Evolutionary conservation across 2,113 vertebrate species (phyloP), one percentile per base, ranked within the genome.

Genomic region (Indicator indicator): DNA sequence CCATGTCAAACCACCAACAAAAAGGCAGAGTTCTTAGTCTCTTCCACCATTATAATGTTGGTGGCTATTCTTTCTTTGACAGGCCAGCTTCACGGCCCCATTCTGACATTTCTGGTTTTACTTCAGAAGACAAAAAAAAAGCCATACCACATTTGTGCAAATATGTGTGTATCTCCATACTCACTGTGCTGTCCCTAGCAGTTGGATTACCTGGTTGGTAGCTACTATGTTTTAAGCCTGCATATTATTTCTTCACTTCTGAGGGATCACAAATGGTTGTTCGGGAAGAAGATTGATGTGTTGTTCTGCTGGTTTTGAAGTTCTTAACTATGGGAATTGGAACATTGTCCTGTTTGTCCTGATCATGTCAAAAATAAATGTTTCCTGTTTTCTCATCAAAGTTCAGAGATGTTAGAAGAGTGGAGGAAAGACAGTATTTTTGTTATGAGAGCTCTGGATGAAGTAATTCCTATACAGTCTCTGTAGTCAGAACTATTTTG

Each of bases 361-460:
- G 28, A 71, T 91, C 44, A 60, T 78, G 91, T 79, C 28, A 68
- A 86, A 64, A 91, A 71, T 38, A 79, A 80, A 92, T 23, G 60
- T 82, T 93, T 95, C 92, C 88, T 95, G 76, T 88, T 95, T 94
- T 88, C 76, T 86, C 28, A 26, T 77, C 28, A 26, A 88, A 88
- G n/a, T 70, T 56, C 17, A 40, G 55, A 76, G n/a, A 24, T 79
- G 58, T 74, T 76, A 79, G 52, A 74, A 46, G 32, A 83, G 33
- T 55, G 32, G 71, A 85, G 15, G 40, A 74, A 82, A 65, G 82
- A 38, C 27, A 64, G 12, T 54, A 26, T 55, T 59, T 56, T 79
- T 75, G 78, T 80, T 32, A 73, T 58, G 50, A 81, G 67, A 40
- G 60, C 27, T 73, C 56, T 80, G 69, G 64, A 40, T 86, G 27